Evolutionary conservation across 2,113 vertebrate genomes (phyloP), one percentile per base, ranked within the genome.

Genomic region (Dasyornis broadbenti): DNA sequence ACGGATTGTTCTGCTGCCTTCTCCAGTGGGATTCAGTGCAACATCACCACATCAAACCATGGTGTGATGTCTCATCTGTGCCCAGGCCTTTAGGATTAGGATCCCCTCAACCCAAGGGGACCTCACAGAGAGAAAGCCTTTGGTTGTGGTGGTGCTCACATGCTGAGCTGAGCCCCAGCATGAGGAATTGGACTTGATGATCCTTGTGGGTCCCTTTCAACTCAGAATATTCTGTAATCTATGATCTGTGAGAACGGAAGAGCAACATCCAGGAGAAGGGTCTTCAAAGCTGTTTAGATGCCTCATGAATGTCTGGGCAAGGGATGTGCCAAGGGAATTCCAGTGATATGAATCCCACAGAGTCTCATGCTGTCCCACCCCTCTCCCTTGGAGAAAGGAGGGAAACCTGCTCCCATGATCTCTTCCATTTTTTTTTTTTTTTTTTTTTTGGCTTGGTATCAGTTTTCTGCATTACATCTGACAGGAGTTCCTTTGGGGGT

Each of bases 111-210:
- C 35, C 40, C 28, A 15, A 35, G 18, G 16, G 8, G 31, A 49
- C 31, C 20, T 84, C 54, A 11, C 0, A 1, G 27, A 45, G 20
- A 40, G 33, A 54, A 40, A 72, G 14, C 39, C 22, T 31, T 2
- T 2, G 7, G 18, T 35, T 13, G 0, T 8, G 5, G 11, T 21
- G 5, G 12, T 86, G 22, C 18, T 64, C 12, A 9, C 11, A 4
- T 15, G 2, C 33, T 0, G 0, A 24, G 21, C 37, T 65, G 31
- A 86, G 13, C n/a, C 18, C 26, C 1, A 3, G 15, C 30, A 54
- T 56, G 22, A 86, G 24, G 40, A 89, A 45, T 1, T 69, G 39
- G 54, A 45, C 39, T 69, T 31, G 12, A 31, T 76, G 21, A 22
- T 78, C 45, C 23, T 53, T 61, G 15, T 69, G 15, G 23, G 39